phyloP scores from a whole-genome alignment of 2,888 invertebrate species.

The Drosophila mulleri region DNA sequence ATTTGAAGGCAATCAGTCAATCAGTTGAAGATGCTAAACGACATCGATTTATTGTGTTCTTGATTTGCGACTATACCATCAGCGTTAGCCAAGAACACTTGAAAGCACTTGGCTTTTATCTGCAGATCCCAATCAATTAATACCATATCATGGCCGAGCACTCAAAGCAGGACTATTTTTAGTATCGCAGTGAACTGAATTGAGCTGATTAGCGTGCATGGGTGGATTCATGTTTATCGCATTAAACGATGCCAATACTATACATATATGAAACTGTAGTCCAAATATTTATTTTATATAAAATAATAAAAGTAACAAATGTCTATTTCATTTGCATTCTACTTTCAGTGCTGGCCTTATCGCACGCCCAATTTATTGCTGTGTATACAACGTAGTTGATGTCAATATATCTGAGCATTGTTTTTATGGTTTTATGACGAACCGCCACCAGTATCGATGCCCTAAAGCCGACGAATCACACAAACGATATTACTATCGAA shows the following conservation, averaged over 20 bases:
- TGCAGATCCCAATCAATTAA: neutral
- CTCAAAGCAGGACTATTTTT: neutral
- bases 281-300: slow-evolving; percentile 7
- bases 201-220: slow-evolving; percentile 21
- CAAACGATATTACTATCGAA: neutral
- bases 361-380: slow-evolving; percentile 25
- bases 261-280: slow-evolving; percentile 8
- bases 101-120: neutral
- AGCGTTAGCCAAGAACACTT: neutral
- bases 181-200: neutral
- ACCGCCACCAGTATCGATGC: slow-evolving; percentile 17
- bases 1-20: neutral
- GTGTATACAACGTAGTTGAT: slow-evolving; percentile 6
- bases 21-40: neutral
- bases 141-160: neutral
- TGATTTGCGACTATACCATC: neutral
- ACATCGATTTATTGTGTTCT: neutral
- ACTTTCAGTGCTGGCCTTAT: slow-evolving; percentile 28
- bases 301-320: slow-evolving; percentile 1
- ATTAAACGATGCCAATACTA: neutral
- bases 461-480: slow-evolving; percentile 5
- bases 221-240: slow-evolving; percentile 29
- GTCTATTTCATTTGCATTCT: slow-evolving; percentile 27
- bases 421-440: slow-evolving; percentile 27
- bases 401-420: slow-evolving; percentile 18